Base-by-base conservation (phyloP, 2,888 invertebrate genomes). In the Nymphalis polychloros region DNA sequence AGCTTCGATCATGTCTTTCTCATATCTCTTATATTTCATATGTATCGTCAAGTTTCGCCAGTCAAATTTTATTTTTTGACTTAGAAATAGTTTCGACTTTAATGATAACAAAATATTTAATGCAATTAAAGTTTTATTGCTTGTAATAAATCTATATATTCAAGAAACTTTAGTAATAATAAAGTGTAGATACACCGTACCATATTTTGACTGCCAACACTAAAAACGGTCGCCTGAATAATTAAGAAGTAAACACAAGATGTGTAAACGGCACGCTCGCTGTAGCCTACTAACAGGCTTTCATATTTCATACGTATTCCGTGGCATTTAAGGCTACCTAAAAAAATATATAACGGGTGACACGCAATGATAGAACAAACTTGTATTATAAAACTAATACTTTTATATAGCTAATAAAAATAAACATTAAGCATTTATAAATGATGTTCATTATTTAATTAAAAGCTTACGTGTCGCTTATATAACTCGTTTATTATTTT, bases 261-360 rank as follows among this genome's bases (percentile, higher is more conserved):
- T 80, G 84, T 85, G 87, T 84, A 84, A 87, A 84, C 79, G 79
- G 78, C 76, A 63, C 68, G 69, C 77, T 76, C 49, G 64, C 61
- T 60, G 63, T 63, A 63, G 67, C 70, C 62, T 63, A 68, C 67
- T 53, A 63, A 59, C 65, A 55, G 31, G 64, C 53, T 67, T 67
- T 72, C 62, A 67, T 69, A 50, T 64, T 70, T 72, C 60, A 63
- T 55, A 53, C 50, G 59, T 55, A 64, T 69, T 62, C 41, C 46
- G 60, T 50, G 19, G 31, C 48, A 52, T 55, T 66, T 66, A 55
- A 52, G 23, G 50, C 27, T 50, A 50, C 52, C 8, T 65, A 23
- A 46, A 59, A 57, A 35, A 59, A 8, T 19, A 35, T 20, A 57
- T 48, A 64, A 16, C 7, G 13, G 27, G 16, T 53, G 23, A 27